Evolutionary conservation across 1,140 invertebrate genomes (phyloP).

Genomic region (Drosophila seguyi): DNA sequence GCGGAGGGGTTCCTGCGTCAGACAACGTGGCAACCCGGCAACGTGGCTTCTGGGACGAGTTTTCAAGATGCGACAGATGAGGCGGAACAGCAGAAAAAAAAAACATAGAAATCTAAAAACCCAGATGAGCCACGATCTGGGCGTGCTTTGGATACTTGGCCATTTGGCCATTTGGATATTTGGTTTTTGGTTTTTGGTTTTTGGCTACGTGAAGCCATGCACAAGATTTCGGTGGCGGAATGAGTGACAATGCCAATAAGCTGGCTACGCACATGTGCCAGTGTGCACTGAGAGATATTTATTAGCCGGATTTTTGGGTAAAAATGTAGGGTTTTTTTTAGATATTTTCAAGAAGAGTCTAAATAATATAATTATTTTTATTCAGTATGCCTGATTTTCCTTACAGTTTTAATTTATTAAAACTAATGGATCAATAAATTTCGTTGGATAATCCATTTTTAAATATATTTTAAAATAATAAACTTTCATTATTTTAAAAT

Average conservation of each 20-base stretch:
- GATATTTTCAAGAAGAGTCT: background rate
- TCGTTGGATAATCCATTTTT: too few relatives aligned
- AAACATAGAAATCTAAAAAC: background rate
- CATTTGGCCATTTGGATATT: constrained; percentile 4
- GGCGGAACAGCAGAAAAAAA: background rate
- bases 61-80: constrained; percentile 1
- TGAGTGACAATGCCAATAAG: constrained; percentile 57
- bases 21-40: constrained; percentile 11
- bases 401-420: too few relatives aligned
- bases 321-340: background rate
- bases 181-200: constrained; percentile 11
- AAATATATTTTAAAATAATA: too few relatives aligned
- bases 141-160: constrained; percentile 27
- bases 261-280: constrained; percentile 37
- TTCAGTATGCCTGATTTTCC: too few relatives aligned
- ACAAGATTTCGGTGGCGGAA: constrained; percentile 57
- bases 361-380: too few relatives aligned
- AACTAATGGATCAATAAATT: too few relatives aligned
- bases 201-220: constrained; percentile 70
- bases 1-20: background rate
- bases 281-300: constrained; percentile 13
- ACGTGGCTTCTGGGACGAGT: constrained; percentile 34
- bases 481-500: too few relatives aligned
- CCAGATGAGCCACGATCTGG: constrained; percentile 22
- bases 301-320: background rate